These are phyloP conservation scores for Chymomyza amoena DNA, from an alignment of 2,888 invertebrate species.

Conservation along the genomic window DNA sequence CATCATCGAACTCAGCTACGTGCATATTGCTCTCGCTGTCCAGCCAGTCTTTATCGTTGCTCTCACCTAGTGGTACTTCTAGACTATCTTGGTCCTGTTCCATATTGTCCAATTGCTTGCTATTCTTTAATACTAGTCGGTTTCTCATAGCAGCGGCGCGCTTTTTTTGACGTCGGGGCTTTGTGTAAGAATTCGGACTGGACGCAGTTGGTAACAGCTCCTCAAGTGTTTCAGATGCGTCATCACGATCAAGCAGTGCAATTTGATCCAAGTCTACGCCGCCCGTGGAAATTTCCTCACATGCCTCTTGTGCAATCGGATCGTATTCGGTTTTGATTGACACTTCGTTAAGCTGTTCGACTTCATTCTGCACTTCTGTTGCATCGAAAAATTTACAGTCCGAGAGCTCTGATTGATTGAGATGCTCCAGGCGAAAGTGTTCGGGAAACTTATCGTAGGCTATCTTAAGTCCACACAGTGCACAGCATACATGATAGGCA, in stretches of 20 bases:
- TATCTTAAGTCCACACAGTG: constrained; percentile 59
- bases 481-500: constrained; percentile 63
- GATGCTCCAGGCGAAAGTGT: constrained; percentile 57
- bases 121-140: constrained; percentile 8
- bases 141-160: constrained; percentile 39
- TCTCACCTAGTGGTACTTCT: background rate
- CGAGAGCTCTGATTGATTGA: constrained; percentile 17
- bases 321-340: constrained; percentile 41
- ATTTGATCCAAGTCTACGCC: constrained; percentile 31
- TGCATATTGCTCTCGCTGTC: constrained; percentile 1
- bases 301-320: constrained; percentile 44
- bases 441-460: constrained; percentile 53
- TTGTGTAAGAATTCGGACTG: background rate
- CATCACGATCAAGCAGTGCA: constrained; percentile 37
- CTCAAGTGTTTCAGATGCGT: constrained; percentile 17
- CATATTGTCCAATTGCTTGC: background rate
- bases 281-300: constrained; percentile 21
- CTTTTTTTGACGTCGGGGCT: constrained; percentile 15
- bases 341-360: constrained; percentile 13
- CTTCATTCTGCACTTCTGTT: constrained; percentile 21
- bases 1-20: constrained; percentile 1
- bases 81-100: background rate
- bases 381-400: constrained; percentile 34
- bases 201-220: background rate
- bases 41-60: constrained; percentile 1